Percentiles rank a stretch among this genome's conserved stretches.
These are phyloP conservation scores for Darevskia nairensis DNA, from an alignment of 2,797 vertebrate genomes.

Conservation along the genomic window DNA sequence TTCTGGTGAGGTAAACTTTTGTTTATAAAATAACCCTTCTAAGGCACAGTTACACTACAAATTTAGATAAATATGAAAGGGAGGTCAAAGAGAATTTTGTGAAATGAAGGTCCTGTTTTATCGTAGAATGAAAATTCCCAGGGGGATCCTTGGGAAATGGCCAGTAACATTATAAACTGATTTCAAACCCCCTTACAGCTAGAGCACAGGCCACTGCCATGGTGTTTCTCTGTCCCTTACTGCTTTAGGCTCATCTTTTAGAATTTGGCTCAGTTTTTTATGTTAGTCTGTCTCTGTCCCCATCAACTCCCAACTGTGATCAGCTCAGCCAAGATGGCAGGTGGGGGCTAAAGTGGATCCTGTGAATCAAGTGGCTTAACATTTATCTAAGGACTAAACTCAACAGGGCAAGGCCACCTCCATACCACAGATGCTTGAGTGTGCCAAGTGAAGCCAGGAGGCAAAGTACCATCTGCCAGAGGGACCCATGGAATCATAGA, in stretches of 20 bases:
- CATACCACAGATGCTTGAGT: not conserved
- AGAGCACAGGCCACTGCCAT: too few relatives aligned
- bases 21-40: not conserved
- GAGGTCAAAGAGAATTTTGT: not conserved
- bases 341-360: not conserved
- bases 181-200: not conserved
- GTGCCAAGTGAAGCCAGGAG: not conserved
- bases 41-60: not conserved
- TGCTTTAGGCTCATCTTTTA: not conserved
- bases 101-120: not conserved
- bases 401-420: not conserved
- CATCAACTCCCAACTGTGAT: not conserved
- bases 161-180: not conserved
- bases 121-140: not conserved
- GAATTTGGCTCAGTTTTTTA: conserved; percentile 1
- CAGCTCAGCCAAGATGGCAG: not conserved
- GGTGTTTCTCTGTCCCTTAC: not conserved
- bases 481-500: not conserved
- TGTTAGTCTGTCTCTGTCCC: not conserved
- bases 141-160: not conserved
- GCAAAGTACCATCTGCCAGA: not conserved
- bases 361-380: not conserved
- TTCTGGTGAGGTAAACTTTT: not conserved
- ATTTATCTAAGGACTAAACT: too few relatives aligned
- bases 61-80: not conserved